These are phyloP conservation scores for Anadara kagoshimensis DNA, from an alignment of 1,140 invertebrate genomes.

Conservation along the genomic window DNA sequence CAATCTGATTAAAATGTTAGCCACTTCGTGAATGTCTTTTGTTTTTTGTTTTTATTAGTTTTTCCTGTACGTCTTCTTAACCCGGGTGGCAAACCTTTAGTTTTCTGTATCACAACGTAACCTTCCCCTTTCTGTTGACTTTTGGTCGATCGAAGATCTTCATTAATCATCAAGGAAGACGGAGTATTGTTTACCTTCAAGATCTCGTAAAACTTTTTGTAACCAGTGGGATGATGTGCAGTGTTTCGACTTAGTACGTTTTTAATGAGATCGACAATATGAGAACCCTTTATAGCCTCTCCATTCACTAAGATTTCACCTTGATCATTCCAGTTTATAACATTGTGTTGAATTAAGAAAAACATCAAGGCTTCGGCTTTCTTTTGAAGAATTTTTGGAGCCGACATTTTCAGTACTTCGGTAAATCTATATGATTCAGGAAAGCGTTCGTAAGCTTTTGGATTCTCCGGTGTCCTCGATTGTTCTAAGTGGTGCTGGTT, in stretches of 20 bases:
- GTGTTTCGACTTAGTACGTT: constrained; percentile 1
- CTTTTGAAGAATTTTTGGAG: no score
- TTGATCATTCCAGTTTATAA: constrained; percentile 8
- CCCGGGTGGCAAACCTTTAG: not conserved
- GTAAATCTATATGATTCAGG: no score
- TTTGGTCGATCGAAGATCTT: no score
- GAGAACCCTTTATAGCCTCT: constrained; percentile 5
- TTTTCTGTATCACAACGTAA: not conserved
- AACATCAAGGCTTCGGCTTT: no score
- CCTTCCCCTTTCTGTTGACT: no score
- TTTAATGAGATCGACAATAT: constrained; percentile 28
- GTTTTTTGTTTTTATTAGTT: not conserved
- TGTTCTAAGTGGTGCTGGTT: no score
- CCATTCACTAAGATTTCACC: constrained; percentile 12
- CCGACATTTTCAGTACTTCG: no score
- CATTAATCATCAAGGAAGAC: constrained; percentile 12
- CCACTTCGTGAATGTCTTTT: not conserved
- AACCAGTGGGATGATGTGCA: constrained; percentile 1
- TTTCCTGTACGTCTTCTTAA: not conserved
- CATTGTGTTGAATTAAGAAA: no score
- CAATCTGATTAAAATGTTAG: not conserved
- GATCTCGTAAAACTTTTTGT: not conserved
- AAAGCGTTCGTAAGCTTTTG: no score
- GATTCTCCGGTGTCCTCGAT: no score
- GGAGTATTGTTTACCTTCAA: constrained; percentile 12